Base-by-base conservation (phyloP, 2,113 vertebrate genomes). In the Tringa solitaria region DNA sequence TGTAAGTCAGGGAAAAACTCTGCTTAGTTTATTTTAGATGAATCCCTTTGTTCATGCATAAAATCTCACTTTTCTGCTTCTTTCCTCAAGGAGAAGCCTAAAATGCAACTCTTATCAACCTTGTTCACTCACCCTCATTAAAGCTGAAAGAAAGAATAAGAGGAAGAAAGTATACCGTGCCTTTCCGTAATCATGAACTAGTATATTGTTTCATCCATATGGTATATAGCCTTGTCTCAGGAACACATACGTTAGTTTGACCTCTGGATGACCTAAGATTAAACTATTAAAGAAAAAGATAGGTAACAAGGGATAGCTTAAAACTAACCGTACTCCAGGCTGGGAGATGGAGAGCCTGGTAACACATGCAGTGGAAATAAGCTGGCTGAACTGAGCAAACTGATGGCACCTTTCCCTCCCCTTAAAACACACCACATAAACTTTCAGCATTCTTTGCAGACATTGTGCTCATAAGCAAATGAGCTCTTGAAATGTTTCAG, bases 211-310 rank as follows among this genome's bases (percentile, higher is more conserved):
- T 61, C 77, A 59, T 51, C 43, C 63, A 64, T 83, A 89, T 70
- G 50, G 53, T 45, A 53, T 76, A 88, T n/a, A 94, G 60, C 80
- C 72, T 85, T 87, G 80, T 88, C 68, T 95, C 45, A 81, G 28
- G 65, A 95, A 94, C 51, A 79, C 60, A 82, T 15, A 93, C 24
- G 60, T 14, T 85, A 69, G 24, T 86, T 67, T 95, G 87, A 87
- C 92, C 83, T 77, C 65, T 69, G 51, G 33, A 43, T 94, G 67
- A 97, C 76, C 81, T 85, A 89, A 39, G 54, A 67, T 57, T 78
- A 82, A 96, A 94, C 24, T 69, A n/a, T 65, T 76, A 39, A 28
- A 75, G 37, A 74, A 75, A 89, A 67, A 95, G 51, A 77, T 51
- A 94, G 30, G 27, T 32, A 87, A 17, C 45, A 85, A 96, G 28